These are phyloP conservation scores for Polietes domitor DNA, from an alignment of 2,888 invertebrate species.

Conservation along the genomic window DNA sequence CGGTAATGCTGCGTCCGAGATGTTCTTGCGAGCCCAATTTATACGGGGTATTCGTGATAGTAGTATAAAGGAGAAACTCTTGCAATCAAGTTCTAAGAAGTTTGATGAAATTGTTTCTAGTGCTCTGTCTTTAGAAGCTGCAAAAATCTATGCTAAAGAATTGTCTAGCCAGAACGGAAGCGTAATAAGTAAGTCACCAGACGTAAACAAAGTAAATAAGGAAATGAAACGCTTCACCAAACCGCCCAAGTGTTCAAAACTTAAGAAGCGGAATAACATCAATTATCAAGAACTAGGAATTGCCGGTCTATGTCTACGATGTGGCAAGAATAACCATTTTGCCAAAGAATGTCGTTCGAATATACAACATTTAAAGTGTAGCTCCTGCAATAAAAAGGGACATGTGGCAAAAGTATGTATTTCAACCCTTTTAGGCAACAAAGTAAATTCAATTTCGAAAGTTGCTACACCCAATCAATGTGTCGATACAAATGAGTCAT, in stretches of 20 bases:
- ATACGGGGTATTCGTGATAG: slow-evolving; percentile 44
- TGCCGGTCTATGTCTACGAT: slow-evolving; percentile 34
- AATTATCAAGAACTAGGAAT: slow-evolving; percentile 18
- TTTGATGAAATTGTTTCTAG: slow-evolving; percentile 26
- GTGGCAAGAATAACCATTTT: slow-evolving; percentile 44
- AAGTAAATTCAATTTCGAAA: too few species aligned
- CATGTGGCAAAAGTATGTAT: too few species aligned
- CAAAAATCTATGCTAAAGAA: slow-evolving; percentile 32
- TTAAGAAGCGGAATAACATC: neutral
- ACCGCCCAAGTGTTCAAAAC: too few species aligned
- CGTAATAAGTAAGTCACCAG: neutral
- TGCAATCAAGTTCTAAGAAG: neutral
- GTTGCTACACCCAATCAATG: too few species aligned
- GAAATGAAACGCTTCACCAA: too few species aligned
- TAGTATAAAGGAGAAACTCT: slow-evolving; percentile 39
- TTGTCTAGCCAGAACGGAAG: neutral
- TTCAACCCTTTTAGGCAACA: too few species aligned
- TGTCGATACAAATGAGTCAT: too few species aligned
- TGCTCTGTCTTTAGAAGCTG: slow-evolving; percentile 46
- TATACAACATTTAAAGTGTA: too few species aligned
- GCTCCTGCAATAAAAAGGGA: too few species aligned
- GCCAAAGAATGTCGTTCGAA: neutral
- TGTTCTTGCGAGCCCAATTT: too few species aligned
- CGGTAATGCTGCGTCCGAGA: too few species aligned
- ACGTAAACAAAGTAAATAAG: slow-evolving; percentile 17